Evolutionary conservation across 1,140 invertebrate genomes (phyloP).

Genomic region (Tigriopus japonicus): DNA sequence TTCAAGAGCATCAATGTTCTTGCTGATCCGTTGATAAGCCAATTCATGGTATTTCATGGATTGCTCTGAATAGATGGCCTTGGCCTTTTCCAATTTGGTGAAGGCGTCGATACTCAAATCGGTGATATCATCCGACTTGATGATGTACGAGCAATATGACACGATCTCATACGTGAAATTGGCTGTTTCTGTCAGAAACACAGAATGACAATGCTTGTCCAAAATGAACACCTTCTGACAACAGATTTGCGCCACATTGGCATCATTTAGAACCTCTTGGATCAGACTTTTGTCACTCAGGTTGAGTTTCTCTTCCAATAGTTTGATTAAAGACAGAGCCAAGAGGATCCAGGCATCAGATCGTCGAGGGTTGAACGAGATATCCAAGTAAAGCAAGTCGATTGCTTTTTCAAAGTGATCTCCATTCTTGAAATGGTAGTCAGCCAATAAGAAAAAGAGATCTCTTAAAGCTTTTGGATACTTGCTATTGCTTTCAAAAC

Average conservation of each 20-base stretch:
- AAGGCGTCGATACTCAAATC: constrained; percentile 51
- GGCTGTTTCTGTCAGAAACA: constrained; percentile 68
- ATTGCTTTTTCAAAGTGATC: constrained; percentile 42
- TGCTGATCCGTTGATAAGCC: constrained; percentile 39
- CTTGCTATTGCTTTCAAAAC: constrained; percentile 15
- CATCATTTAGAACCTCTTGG: constrained; percentile 46
- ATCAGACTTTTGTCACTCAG: constrained; percentile 34
- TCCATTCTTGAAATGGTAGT: constrained; percentile 80
- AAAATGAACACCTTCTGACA: constrained; percentile 54
- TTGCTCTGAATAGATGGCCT: constrained; percentile 40
- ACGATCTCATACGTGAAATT: constrained; percentile 65
- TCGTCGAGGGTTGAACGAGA: constrained; percentile 51
- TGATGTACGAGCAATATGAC: constrained; percentile 59
- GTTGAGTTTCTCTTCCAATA: constrained; percentile 61
- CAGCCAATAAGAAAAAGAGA: constrained; percentile 70
- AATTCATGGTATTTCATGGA: constrained; percentile 42
- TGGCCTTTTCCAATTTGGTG: constrained; percentile 47
- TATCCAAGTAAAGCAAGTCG: constrained; percentile 60
- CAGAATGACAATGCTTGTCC: constrained; percentile 42
- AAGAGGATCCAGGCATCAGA: constrained; percentile 82
- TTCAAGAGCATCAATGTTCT: constrained; percentile 30
- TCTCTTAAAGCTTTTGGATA: constrained; percentile 26
- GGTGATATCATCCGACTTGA: constrained; percentile 45
- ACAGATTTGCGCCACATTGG: constrained; percentile 46
- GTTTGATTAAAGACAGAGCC: constrained; percentile 54